Evolutionary conservation across 2,797 vertebrate genomes (phyloP).

Genomic region (Varecia variegata): DNA sequence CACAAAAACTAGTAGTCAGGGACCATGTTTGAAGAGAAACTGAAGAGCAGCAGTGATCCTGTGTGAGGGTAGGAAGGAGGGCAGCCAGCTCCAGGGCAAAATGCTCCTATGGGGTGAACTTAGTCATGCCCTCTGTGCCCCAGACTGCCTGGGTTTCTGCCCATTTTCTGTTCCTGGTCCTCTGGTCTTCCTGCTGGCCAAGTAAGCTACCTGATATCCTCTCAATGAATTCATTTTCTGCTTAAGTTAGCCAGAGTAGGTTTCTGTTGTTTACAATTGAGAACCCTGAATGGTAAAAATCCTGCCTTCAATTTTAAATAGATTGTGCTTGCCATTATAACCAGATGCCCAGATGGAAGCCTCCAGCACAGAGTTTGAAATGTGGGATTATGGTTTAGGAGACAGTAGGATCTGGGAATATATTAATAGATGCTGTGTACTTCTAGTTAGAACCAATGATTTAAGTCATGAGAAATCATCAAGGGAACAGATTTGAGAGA

Average conservation of each 20-base stretch:
- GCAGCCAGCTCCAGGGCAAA: background rate
- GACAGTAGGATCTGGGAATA: background rate
- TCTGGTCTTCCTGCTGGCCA: background rate
- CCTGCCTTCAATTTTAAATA: constrained; percentile 29
- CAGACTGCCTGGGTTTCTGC: constrained; percentile 13
- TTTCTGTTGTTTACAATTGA: constrained; percentile 49
- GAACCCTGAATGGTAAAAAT: background rate
- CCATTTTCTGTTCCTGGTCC: constrained; percentile 27
- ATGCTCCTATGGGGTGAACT: background rate
- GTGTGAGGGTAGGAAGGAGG: rapidly evolving
- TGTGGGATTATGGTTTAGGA: background rate
- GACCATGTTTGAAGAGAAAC: background rate
- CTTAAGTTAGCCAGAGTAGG: constrained; percentile 18
- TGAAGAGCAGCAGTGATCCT: background rate
- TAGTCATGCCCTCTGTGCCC: background rate
- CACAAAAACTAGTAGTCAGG: background rate
- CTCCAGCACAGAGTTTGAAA: background rate
- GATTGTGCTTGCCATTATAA: background rate
- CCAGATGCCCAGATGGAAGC: constrained; percentile 19
- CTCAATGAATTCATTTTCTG: constrained; percentile 48
- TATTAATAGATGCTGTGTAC: background rate
- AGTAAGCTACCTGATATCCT: constrained; percentile 33
- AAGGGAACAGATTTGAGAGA: background rate
- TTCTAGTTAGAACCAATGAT: background rate
- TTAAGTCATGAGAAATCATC: background rate